Evolutionary conservation across 2,888 invertebrate species (phyloP).

Genomic region (Drosophila peninsularis): DNA sequence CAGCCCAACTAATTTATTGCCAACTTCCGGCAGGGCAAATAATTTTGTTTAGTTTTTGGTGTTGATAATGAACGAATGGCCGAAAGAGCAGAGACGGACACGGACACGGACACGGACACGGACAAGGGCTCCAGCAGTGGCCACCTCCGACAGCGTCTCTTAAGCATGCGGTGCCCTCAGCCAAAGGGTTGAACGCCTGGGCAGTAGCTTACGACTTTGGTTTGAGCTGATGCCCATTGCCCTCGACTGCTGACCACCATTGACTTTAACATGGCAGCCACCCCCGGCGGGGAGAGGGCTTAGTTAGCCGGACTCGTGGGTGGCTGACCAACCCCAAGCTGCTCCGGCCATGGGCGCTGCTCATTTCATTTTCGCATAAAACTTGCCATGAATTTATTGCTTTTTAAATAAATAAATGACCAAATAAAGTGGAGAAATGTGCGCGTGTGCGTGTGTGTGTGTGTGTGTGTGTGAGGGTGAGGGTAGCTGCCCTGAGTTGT

Average conservation of each 20-base stretch:
- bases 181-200: conserved; percentile 60
- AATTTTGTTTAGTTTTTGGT: conserved; percentile 81
- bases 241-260: conserved; percentile 61
- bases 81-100: conserved; percentile 49
- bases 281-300: conserved; percentile 11
- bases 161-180: conserved; percentile 57
- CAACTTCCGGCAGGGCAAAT: conserved; percentile 78
- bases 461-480: background rate
- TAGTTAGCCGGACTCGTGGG: conserved; percentile 1
- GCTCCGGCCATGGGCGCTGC: conserved; percentile 53
- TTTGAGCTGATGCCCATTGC: conserved; percentile 52
- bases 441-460: conserved; percentile 8
- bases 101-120: no score
- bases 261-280: conserved; percentile 56
- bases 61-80: conserved; percentile 79
- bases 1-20: conserved; percentile 82
- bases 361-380: conserved; percentile 80
- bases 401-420: conserved; percentile 82
- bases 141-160: conserved; percentile 18
- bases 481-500: conserved; percentile 12
- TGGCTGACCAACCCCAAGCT: conserved; percentile 57
- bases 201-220: conserved; percentile 42
- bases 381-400: conserved; percentile 83
- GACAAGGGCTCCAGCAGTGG: conserved; percentile 14
- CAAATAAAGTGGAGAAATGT: conserved; percentile 73